Base-by-base conservation (phyloP, 2,888 invertebrate species). In the Cantharis nigra region DNA sequence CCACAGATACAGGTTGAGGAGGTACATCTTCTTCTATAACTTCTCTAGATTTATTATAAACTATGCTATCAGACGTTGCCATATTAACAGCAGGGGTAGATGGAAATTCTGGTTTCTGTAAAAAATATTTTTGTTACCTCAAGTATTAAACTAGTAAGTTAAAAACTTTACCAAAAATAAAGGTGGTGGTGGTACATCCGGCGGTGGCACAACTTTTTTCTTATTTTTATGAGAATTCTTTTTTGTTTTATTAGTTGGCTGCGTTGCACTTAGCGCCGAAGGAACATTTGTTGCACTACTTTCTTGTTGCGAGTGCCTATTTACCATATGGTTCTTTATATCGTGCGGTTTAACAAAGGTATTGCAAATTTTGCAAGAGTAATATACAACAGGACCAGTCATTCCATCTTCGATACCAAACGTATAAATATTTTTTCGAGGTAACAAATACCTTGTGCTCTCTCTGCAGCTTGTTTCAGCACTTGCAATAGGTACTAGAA, bases 121-220 rank as follows among this genome's bases (percentile, higher is more conserved):
- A 77, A 67, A 14, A 76, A 72, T 20, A 65, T 65, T 9, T 9
- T 9, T 71, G 63, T 28, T 30, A 75, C 62, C 49, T 49, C 63
- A 71, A 74, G 67, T 70, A 65, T 71, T 62, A 49, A 69, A 63
- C 71, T 72, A 78, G 69, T 30, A 73, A 76, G 64, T 70, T 69
- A 33, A 49, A 75, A 74, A 10, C 67, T 75, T 80, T 84, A 87
- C 87, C 80, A 85, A 83, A 83, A 86, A 87, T 81, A 85, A 80
- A 64, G 85, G 84, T 18, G 85, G 85, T 67, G 84, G 83, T 72
- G 85, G 84, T 73, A 84, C 80, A 71, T 83, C 79, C 67, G 82
- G 80, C 69, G 82, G 85, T 78, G 83, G 82, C 67, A 82, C 80
- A 67, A 83, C 83, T 83, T 84, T 86, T 78, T 85, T 87, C 70